These are phyloP conservation scores for Theropithecus gelada DNA, from an alignment of 2,113 vertebrate genomes.

Conservation along the genomic window DNA sequence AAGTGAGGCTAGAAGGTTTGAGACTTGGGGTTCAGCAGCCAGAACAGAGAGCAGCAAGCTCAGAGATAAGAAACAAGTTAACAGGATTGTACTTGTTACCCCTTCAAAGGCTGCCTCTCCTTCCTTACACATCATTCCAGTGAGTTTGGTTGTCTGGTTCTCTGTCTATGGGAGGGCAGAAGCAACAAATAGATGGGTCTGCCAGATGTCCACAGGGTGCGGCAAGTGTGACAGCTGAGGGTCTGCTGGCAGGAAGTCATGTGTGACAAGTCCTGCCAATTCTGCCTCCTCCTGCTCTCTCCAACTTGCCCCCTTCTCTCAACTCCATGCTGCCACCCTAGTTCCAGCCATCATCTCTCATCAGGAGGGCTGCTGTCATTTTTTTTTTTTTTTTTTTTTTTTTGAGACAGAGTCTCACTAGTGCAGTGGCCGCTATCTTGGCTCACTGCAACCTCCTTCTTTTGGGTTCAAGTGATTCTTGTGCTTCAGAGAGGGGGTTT, in stretches of 20 bases:
- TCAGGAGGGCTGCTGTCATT: not conserved
- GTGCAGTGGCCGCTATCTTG: no score
- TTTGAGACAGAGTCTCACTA: no score
- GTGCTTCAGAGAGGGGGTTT: no score
- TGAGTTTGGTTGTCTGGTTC: not conserved
- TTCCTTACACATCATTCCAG: not conserved
- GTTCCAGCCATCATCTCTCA: not conserved
- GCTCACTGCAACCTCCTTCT: no score
- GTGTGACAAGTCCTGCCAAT: not conserved
- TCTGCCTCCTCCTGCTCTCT: not conserved
- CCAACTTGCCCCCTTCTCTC: not conserved
- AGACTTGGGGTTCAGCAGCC: not conserved
- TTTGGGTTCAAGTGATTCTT: no score
- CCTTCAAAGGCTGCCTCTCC: not conserved
- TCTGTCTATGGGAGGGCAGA: not conserved
- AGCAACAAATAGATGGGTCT: not conserved
- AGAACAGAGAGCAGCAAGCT: not conserved
- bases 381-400: no score
- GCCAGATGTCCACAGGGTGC: not conserved
- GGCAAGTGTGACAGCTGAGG: not conserved
- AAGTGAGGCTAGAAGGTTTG: not conserved
- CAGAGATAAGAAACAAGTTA: not conserved
- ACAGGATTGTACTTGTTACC: not conserved
- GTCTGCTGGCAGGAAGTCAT: not conserved
- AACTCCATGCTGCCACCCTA: not conserved